Conservation (phyloP, 2,797 vertebrate genomes). For the Rhabdomys pumilio region DNA sequence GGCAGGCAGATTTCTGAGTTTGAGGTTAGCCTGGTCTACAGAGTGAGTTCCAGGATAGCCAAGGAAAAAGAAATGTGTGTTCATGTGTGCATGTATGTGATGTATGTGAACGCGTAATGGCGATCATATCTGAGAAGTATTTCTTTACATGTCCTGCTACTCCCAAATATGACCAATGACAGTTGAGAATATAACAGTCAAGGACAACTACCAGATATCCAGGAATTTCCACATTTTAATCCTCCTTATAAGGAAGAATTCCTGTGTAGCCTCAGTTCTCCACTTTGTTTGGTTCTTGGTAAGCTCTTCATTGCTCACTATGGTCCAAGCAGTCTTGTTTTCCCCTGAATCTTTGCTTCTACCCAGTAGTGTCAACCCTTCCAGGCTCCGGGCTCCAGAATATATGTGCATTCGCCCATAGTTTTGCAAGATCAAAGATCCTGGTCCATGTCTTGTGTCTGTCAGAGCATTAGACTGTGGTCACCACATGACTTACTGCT, state of each 20-base stretch:
- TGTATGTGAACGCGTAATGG: background rate
- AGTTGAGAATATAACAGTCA: slow-evolving; percentile 4
- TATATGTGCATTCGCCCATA: background rate
- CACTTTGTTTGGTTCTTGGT: background rate
- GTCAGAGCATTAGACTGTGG: background rate
- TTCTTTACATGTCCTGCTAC: background rate
- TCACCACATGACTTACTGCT: fast-evolving
- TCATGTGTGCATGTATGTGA: background rate
- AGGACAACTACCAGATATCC: background rate
- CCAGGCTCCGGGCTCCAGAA: background rate
- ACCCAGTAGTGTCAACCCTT: background rate
- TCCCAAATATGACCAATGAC: slow-evolving; percentile 20
- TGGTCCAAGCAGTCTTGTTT: background rate
- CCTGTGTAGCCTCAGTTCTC: background rate
- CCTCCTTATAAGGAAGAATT: background rate
- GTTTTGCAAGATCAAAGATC: background rate
- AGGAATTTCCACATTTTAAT: background rate
- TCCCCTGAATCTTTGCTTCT: background rate
- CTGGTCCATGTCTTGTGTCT: background rate
- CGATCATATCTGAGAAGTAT: background rate
- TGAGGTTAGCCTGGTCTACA: no score
- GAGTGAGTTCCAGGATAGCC: no score
- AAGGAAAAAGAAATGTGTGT: background rate
- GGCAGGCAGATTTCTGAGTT: no score
- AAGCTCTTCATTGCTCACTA: background rate